Conservation (phyloP, 2,113 vertebrate species). For the Sorex fumeus region DNA sequence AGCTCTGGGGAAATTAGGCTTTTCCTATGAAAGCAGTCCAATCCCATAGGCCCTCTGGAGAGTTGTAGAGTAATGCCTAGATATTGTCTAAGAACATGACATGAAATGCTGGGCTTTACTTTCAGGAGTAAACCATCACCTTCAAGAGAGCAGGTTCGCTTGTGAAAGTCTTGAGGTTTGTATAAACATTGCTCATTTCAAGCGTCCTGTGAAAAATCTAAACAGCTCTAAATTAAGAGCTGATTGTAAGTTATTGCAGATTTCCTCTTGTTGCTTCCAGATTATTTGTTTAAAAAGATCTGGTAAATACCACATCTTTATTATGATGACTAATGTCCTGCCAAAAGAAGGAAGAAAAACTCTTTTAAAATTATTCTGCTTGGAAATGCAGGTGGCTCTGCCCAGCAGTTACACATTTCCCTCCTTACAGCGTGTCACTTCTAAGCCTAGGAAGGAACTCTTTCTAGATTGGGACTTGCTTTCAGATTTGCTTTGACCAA, state of each 20-base stretch:
- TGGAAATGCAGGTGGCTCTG: conserved; percentile 83
- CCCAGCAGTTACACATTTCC: background rate
- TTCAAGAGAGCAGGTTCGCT: conserved; percentile 51
- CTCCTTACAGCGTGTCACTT: conserved; percentile 63
- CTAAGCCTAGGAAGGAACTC: conserved; percentile 85
- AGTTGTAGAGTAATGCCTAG: background rate
- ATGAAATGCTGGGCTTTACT: background rate
- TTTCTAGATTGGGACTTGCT: conserved; percentile 84
- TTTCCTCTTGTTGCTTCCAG: conserved; percentile 85
- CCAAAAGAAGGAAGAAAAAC: conserved; percentile 72
- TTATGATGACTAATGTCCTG: conserved; percentile 84
- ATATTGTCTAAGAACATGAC: background rate
- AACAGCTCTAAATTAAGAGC: conserved; percentile 76
- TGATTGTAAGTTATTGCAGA: conserved; percentile 86
- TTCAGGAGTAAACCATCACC: conserved; percentile 49
- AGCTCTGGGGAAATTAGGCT: background rate
- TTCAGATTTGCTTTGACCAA: conserved; percentile 65
- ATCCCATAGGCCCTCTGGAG: background rate
- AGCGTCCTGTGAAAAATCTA: conserved; percentile 72
- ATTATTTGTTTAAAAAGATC: conserved; percentile 87
- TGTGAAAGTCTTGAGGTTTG: conserved; percentile 57
- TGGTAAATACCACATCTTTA: conserved; percentile 84
- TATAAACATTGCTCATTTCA: conserved; percentile 73
- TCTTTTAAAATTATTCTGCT: conserved; percentile 36
- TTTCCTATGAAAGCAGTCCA: background rate